A percentile compares a stretch with the other conserved stretches of the same genome.
Conservation (phyloP, 2,113 vertebrate species). For the Podiceps cristatus region DNA sequence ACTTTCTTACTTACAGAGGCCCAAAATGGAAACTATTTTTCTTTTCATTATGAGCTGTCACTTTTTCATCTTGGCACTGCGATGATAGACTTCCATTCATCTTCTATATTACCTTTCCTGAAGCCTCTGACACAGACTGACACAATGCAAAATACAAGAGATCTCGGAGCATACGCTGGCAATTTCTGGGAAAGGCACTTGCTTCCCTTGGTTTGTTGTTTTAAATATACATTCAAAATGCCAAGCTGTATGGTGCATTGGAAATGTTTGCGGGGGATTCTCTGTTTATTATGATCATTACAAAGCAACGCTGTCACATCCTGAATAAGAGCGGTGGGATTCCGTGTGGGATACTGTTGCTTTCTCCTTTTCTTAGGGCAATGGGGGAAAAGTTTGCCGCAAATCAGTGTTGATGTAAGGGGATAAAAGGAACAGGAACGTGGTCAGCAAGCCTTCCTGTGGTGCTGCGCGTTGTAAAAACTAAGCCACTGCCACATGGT, state of each 20-base stretch:
- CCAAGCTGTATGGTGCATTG: neutral
- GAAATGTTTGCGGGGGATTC: constrained; percentile 60
- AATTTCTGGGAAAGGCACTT: constrained; percentile 73
- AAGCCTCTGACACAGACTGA: constrained; percentile 84
- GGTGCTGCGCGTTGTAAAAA: neutral
- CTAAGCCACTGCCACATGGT: neutral
- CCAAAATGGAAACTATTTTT: constrained; percentile 91
- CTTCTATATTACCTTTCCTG: constrained; percentile 86
- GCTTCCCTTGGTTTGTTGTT: constrained; percentile 76
- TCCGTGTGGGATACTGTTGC: neutral
- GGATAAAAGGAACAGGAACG: neutral
- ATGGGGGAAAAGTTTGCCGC: constrained; percentile 21
- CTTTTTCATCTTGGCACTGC: constrained; percentile 86
- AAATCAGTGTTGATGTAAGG: neutral
- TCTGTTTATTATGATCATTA: constrained; percentile 55
- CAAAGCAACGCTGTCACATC: neutral
- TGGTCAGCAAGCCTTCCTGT: neutral
- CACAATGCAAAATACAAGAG: constrained; percentile 84
- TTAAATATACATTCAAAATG: constrained; percentile 80
- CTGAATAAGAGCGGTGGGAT: neutral
- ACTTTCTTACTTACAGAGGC: constrained; percentile 88
- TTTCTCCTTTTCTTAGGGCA: constrained; percentile 38
- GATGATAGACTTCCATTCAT: constrained; percentile 89
- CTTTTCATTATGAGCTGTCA: constrained; percentile 91
- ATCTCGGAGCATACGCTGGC: constrained; percentile 75